These are phyloP conservation scores for Cydia pomonella DNA, from an alignment of 1,140 invertebrate species.

Conservation along the genomic window DNA sequence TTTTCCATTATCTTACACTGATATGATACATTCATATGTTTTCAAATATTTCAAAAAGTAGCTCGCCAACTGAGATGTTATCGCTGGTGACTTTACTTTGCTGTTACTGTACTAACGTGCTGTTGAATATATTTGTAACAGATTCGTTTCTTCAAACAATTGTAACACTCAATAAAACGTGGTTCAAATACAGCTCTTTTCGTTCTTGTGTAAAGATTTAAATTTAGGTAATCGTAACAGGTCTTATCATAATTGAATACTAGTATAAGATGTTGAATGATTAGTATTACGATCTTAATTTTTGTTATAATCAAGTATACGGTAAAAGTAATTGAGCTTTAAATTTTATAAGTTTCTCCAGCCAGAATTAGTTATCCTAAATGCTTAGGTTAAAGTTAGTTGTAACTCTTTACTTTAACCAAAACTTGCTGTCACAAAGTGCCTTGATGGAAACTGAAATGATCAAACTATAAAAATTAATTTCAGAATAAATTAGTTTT, in stretches of 20 bases:
- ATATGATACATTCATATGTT: neutral
- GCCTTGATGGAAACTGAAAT: no score
- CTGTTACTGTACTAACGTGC: neutral
- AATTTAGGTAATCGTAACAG: neutral
- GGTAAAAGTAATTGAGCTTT: neutral
- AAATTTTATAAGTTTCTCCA: neutral
- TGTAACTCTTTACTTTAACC: no score
- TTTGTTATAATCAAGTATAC: neutral
- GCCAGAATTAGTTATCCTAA: no score
- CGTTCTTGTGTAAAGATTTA: neutral
- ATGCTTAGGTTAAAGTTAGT: no score
- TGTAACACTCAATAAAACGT: neutral
- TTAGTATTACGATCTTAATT: neutral
- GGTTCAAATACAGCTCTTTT: neutral
- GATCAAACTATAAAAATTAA: no score
- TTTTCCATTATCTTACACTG: neutral
- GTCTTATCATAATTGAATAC: neutral
- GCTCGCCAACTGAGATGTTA: neutral
- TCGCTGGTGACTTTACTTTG: neutral
- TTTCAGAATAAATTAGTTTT: no score
- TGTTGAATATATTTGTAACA: neutral
- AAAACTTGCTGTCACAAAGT: no score
- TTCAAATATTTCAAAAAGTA: neutral
- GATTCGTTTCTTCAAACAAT: neutral
- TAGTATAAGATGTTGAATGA: conserved; percentile 8